Evolutionary conservation across 1,140 invertebrate species (phyloP), one percentile per base, ranked within the genome.

Genomic region (Phymorhynchus buccinoides): DNA sequence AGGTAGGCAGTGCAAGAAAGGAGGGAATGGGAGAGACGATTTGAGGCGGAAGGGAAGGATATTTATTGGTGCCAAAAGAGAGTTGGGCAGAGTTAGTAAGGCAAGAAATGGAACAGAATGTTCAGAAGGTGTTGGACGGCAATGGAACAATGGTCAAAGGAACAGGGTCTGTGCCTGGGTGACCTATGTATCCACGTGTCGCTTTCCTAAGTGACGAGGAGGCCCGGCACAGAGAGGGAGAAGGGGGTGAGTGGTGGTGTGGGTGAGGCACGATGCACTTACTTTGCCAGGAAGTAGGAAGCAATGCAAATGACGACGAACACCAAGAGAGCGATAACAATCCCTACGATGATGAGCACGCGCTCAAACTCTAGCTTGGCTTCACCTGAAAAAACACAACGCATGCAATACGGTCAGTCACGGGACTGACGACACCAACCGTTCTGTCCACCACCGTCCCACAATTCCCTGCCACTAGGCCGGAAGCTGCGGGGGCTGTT

Each of bases 251-350:
- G 75, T 78, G 75, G 66, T 68, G 66, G 66, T 68, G 22, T 7
- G 3, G 32, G 66, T 83, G 81, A 37, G 62, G 62, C 81, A 83
- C 81, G 81, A 78, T 77, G 71, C 71, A 87, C 87, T 87, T 85
- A 88, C 87, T 84, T 88, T 77, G 87, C 84, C 77, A 88, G 83
- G 80, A 84, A 82, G 83, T 88, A 88, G 80, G 87, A 88, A 79
- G 85, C 83, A 83, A 88, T 86, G 75, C 87, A 88, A 86, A 88
- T 88, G 85, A 85, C 80, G 62, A 88, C 62, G 73, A 88, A 88
- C 44, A 88, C 85, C 73, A 88, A 80, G 73, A 86, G 35, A 68
- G 87, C 85, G 44, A 88, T 86, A 73, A 86, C 85, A 85, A 88
- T 86, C 83, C 87, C 87, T 42, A 88, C 71, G 84, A 85, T 86